Percentiles rank a stretch among this genome's conserved stretches.
phyloP scores from a whole-genome alignment of 1,140 invertebrate species.

The Lordiphosa stackelbergi region DNA sequence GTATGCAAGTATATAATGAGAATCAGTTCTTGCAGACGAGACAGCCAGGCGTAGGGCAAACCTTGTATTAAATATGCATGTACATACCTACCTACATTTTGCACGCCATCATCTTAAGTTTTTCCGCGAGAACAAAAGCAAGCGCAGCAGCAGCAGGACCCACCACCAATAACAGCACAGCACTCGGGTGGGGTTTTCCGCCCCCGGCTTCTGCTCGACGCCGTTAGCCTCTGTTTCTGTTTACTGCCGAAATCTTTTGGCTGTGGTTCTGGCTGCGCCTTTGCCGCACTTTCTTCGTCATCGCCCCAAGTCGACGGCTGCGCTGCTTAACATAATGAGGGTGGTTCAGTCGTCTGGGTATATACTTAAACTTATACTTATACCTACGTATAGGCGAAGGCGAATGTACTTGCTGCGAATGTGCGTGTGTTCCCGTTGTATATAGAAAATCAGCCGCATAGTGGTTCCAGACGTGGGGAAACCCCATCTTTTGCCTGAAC shows the following conservation, averaged over 20 bases:
- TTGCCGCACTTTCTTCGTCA: conserved; percentile 24
- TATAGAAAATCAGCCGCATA: conserved; percentile 4
- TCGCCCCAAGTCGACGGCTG: conserved; percentile 28
- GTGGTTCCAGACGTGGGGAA: conserved; percentile 5
- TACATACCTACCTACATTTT: background rate
- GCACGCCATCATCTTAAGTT: conserved; percentile 6
- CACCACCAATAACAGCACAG: conserved; percentile 15
- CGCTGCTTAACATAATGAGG: conserved; percentile 67
- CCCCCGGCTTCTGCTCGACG: background rate
- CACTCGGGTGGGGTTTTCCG: conserved; percentile 5
- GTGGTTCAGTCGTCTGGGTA: conserved; percentile 26
- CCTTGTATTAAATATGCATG: conserved; percentile 1
- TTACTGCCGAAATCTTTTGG: conserved; percentile 13
- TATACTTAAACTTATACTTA: background rate
- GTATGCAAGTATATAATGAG: conserved; percentile 7
- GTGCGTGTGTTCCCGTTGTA: background rate
- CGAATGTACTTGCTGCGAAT: background rate
- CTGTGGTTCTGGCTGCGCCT: conserved; percentile 14
- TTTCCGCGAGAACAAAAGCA: conserved; percentile 10
- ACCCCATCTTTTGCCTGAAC: background rate
- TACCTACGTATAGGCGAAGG: background rate
- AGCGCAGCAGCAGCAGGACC: conserved; percentile 1
- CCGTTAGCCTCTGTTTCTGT: conserved; percentile 1
- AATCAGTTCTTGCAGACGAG: background rate
- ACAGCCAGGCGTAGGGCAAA: background rate